Evolutionary conservation across 2,113 vertebrate genomes (phyloP), one percentile per base, ranked within the genome.

Genomic region (Mustelus asterias): DNA sequence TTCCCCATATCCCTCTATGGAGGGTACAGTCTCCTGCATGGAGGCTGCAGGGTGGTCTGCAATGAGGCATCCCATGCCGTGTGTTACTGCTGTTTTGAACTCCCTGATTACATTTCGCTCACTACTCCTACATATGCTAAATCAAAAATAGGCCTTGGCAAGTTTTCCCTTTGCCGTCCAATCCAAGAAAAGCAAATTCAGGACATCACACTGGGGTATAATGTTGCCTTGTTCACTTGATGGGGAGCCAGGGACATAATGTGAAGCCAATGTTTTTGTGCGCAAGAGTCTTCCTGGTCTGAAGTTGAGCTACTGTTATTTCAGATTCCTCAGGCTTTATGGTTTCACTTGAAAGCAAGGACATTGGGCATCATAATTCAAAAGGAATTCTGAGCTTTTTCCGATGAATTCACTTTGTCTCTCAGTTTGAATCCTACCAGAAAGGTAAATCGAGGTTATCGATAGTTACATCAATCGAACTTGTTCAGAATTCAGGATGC

Each of bases 141-240:
- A 41, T 44, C 65, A 29, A 70, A 94, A 94, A 44, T 94, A 94
- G 65, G 37, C 1, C 18, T 69, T 94, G 92, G 65, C 60, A 26
- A 9, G 65, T 48, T 70, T 89, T 94, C 93, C 11, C 10, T 70
- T 70, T 69, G 22, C 41, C 44, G 18, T 24, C 37, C 11, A 48
- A 22, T 94, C 93, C 93, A 94, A 94, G 93, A 94, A 72, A 94
- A 94, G 33, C 65, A 94, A 29, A 72, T 94, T 29, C 67, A 94
- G 93, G 93, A 69, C 93, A 70, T 70, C 93, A 37, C 65, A 41
- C 93, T 94, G 67, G 41, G 48, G 67, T 70, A n/a, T 94, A 72
- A 94, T 72, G 44, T 94, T 94, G 67, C 69, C 93, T 94, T 70
- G 44, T 94, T 72, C 65, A 94, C 67, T 94, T 94, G 65, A 94